Evolutionary conservation across 1,140 invertebrate genomes (phyloP), one percentile per base, ranked within the genome.

Genomic region (Dinothrombium tinctorium): DNA sequence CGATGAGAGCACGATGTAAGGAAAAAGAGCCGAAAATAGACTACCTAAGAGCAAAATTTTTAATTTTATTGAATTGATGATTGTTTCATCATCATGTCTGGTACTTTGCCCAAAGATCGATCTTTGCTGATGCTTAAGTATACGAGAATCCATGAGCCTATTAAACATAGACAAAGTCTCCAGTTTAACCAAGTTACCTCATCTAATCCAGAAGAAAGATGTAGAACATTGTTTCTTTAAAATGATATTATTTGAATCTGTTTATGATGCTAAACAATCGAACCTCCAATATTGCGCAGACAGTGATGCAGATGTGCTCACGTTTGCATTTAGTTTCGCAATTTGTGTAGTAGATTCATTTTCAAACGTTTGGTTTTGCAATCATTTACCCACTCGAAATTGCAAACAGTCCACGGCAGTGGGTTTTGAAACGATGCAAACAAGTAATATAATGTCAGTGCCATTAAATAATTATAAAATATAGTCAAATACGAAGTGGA

Each of bases 11-110:
- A 70, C 65, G 9, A 65, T 43, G 50, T 69, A 71, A 1, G 67
- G 68, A 44, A 71, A 67, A 21, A 68, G 53, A 7, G 67, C 65
- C 5, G 66, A 40, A 68, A 69, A 61, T 67, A 68, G 15, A 67
- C 63, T 25, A 67, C 74, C 67, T 76, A 52, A 5, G 59, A 57
- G 47, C 2, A 15, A 29, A 2, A 29, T n/a, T 29, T 29, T 29
- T 11, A 29, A n/a, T 4, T 3, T 2, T 29, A n/a, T 29, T n/a
- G n/a, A n/a, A n/a, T n/a, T n/a, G n/a, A n/a, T n/a, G n/a, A n/a
- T n/a, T n/a, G n/a, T n/a, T n/a, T n/a, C n/a, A n/a, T n/a, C n/a
- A n/a, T n/a, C n/a, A n/a, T n/a, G n/a, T n/a, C n/a, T n/a, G 20
- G 15, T 21, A 36, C 33, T 22, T 36, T 36, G 20, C 33, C 33